phyloP scores from a whole-genome alignment of 2,888 invertebrate species.

The Aleiodes alternator region DNA sequence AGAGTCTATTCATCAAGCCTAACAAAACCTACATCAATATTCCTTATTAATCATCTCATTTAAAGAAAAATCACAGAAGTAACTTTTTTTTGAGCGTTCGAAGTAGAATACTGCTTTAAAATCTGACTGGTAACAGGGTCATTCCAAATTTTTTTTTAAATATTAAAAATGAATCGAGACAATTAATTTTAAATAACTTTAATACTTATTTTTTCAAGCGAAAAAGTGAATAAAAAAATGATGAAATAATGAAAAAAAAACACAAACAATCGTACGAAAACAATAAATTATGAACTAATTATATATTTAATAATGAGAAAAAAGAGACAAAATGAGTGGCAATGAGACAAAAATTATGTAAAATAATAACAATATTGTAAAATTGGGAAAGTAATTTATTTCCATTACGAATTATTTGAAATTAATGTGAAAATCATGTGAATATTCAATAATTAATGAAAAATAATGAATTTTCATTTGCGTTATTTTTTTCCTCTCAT shows the following conservation, averaged over 20 bases:
- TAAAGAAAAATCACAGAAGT: no score
- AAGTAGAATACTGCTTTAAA: background rate
- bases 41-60: no score
- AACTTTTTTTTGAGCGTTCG: no score
- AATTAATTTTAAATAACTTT: slow-evolving; percentile 5
- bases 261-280: slow-evolving; percentile 34
- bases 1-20: no score
- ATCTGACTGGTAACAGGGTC: slow-evolving; percentile 20
- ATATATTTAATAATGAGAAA: slow-evolving; percentile 4
- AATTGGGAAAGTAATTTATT: slow-evolving; percentile 14
- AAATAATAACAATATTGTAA: slow-evolving; percentile 3
- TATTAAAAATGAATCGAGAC: background rate
- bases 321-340: background rate
- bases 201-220: slow-evolving; percentile 13
- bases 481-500: no score
- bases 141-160: slow-evolving; percentile 10
- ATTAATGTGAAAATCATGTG: slow-evolving; percentile 9
- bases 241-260: background rate
- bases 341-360: slow-evolving; percentile 12
- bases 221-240: slow-evolving; percentile 6
- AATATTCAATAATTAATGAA: background rate
- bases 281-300: slow-evolving; percentile 27
- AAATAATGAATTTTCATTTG: no score
- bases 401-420: slow-evolving; percentile 12
- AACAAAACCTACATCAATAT: no score